Conservation (phyloP, 2,797 vertebrate genomes). For the Poeciliopsis presidionis region DNA sequence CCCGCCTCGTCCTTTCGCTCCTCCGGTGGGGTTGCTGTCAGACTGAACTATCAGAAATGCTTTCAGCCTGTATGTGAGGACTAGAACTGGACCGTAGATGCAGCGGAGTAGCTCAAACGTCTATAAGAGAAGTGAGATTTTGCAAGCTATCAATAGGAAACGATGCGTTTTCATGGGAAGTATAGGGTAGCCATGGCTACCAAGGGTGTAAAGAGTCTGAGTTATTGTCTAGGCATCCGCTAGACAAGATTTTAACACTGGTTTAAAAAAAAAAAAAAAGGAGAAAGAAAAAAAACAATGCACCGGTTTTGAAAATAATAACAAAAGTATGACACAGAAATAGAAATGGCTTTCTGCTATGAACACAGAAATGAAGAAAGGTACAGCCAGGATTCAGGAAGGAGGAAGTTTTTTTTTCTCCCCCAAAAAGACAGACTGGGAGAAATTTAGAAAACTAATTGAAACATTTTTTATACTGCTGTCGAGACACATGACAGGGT, state of each 20-base stretch:
- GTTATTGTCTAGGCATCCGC: not conserved
- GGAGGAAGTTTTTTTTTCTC: not conserved
- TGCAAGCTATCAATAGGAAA: not conserved
- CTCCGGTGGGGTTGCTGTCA: constrained; percentile 24
- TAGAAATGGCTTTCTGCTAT: not conserved
- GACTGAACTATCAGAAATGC: constrained; percentile 32
- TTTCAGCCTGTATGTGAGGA: constrained; percentile 6
- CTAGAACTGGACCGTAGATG: not conserved
- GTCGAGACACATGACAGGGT: not conserved
- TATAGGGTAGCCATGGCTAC: not conserved
- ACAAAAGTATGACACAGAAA: not conserved
- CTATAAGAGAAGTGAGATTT: not conserved
- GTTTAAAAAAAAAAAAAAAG: not conserved
- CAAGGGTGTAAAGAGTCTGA: not conserved
- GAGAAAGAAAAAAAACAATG: not conserved
- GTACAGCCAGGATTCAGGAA: not conserved
- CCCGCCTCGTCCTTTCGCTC: constrained; percentile 11
- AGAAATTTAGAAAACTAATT: not conserved
- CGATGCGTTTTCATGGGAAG: not conserved
- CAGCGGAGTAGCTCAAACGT: not conserved
- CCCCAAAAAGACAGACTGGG: not conserved
- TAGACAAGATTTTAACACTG: not conserved
- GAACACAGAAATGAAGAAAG: not conserved
- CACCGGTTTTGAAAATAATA: too few relatives aligned
- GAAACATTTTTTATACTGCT: too few relatives aligned